Percentiles rank a stretch among this genome's conserved stretches.
These are phyloP conservation scores for Myotis vivesi DNA, from an alignment of 2,797 vertebrate genomes.

Conservation along the genomic window DNA sequence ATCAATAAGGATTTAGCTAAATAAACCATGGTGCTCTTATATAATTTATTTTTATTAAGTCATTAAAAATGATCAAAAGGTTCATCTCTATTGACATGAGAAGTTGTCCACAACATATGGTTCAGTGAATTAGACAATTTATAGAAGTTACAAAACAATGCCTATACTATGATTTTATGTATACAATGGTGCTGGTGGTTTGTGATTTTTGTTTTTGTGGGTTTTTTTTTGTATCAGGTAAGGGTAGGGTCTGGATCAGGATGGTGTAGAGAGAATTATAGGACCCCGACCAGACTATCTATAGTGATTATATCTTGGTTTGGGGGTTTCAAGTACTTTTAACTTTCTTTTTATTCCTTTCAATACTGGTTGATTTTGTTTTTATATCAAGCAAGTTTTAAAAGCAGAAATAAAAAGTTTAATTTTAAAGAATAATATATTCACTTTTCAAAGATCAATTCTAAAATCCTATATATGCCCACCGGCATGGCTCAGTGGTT, in stretches of 20 bases:
- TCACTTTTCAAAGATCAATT: neutral
- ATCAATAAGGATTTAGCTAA: neutral
- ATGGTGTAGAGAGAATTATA: neutral
- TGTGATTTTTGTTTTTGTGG: neutral
- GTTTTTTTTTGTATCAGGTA: neutral
- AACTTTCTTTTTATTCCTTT: neutral
- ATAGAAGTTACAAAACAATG: neutral
- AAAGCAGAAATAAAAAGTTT: neutral
- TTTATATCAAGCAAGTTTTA: neutral
- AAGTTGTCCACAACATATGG: neutral
- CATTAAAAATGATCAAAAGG: neutral
- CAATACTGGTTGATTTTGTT: neutral
- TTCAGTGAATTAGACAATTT: neutral
- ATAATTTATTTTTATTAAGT: neutral
- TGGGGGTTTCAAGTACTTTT: neutral
- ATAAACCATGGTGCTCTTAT: neutral
- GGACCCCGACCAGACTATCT: neutral
- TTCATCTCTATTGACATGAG: neutral
- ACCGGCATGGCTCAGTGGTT: neutral
- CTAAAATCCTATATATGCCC: neutral
- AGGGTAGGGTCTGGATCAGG: neutral
- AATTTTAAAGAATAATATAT: slow-evolving; percentile 12
- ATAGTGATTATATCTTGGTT: neutral
- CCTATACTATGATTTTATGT: neutral
- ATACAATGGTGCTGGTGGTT: neutral